phyloP scores from a whole-genome alignment of 2,113 vertebrate species.

The Gymnogyps californianus region DNA sequence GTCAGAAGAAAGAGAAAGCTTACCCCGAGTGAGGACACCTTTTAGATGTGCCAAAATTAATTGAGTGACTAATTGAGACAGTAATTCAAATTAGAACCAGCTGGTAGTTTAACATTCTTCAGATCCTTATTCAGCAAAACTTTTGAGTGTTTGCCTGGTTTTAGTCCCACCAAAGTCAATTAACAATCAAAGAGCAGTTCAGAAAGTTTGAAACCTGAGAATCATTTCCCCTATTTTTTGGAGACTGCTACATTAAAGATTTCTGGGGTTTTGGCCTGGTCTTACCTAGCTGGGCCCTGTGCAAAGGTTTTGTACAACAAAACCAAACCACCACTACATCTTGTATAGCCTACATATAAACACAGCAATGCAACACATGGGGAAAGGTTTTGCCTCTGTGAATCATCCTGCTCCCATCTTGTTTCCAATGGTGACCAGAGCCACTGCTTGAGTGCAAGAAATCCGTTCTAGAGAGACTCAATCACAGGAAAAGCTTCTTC shows the following conservation, averaged over 20 bases:
- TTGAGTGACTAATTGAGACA: conserved; percentile 31
- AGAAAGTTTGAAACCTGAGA: background rate
- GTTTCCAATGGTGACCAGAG: background rate
- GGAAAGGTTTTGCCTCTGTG: background rate
- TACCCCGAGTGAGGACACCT: background rate
- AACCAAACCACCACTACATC: background rate
- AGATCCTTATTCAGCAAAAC: conserved; percentile 28
- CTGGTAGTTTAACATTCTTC: conserved; percentile 14
- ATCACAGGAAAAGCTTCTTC: background rate
- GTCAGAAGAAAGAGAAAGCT: background rate
- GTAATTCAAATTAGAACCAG: conserved; percentile 27
- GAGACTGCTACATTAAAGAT: conserved; percentile 14
- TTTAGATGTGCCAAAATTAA: conserved; percentile 38
- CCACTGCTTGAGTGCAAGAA: background rate
- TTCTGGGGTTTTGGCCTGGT: background rate
- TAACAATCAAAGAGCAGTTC: background rate
- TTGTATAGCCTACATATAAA: background rate
- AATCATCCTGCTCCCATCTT: background rate
- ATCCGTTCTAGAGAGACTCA: background rate
- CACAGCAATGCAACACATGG: background rate
- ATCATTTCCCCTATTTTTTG: background rate
- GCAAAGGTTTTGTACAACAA: background rate
- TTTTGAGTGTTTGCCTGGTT: background rate
- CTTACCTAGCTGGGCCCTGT: background rate
- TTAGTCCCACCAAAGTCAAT: background rate